These are phyloP conservation scores for Sturmia bella DNA, from an alignment of 2,888 invertebrate species.

Conservation along the genomic window DNA sequence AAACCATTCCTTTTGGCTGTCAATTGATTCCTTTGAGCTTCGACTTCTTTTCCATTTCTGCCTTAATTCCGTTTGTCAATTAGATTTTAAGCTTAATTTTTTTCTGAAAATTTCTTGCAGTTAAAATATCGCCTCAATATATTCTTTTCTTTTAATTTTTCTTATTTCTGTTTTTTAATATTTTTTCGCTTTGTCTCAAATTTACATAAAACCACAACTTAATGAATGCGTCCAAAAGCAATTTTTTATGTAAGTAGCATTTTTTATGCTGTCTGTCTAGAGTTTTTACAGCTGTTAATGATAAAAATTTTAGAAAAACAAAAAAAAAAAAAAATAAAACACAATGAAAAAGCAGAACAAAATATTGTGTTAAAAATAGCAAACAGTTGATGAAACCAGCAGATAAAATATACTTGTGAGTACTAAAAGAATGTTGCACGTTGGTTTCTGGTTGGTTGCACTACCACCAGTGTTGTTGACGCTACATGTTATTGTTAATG, in stretches of 20 bases:
- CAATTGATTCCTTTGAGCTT: too few species aligned
- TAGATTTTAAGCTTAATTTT: too few species aligned
- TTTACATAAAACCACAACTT: conserved; percentile 2
- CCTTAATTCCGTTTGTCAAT: too few species aligned
- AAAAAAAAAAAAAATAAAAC: not conserved
- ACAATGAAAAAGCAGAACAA: not conserved
- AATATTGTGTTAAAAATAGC: conserved; percentile 24
- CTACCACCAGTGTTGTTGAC: conserved; percentile 20
- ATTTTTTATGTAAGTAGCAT: not conserved
- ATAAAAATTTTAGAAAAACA: not conserved
- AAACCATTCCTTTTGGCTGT: too few species aligned
- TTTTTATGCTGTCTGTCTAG: not conserved
- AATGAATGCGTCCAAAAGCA: not conserved
- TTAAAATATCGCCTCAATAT: too few species aligned
- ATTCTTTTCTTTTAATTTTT: too few species aligned
- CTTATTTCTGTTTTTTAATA: too few species aligned
- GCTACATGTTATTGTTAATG: conserved; percentile 41
- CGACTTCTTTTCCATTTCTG: too few species aligned
- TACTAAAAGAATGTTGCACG: conserved; percentile 20
- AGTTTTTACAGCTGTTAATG: conserved; percentile 13
- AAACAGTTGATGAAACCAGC: conserved; percentile 14
- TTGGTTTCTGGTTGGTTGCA: conserved; percentile 18
- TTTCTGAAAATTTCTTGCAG: too few species aligned
- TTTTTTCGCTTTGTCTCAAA: conserved; percentile 6
- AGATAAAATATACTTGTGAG: conserved; percentile 8